Conservation (phyloP, 2,888 invertebrate genomes). For the Agonopterix arenella region DNA sequence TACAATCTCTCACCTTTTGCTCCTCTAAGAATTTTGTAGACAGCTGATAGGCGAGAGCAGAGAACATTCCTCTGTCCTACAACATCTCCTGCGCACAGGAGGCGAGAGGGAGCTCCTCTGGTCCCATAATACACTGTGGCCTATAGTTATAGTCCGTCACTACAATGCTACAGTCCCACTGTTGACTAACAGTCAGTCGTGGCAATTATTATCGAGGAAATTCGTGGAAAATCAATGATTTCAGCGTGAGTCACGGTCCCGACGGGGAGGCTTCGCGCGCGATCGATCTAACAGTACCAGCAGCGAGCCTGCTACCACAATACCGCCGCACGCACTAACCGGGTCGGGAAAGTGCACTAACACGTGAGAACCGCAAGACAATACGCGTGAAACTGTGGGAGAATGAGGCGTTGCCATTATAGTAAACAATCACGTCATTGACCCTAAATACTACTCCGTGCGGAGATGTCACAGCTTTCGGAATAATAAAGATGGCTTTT, state of each 20-base stretch:
- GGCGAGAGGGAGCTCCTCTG: conserved; percentile 23
- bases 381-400: conserved; percentile 72
- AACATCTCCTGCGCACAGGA: conserved; percentile 37
- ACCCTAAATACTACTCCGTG: conserved; percentile 37
- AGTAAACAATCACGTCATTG: conserved; percentile 76
- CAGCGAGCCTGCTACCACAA: conserved; percentile 16
- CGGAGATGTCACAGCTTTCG: conserved; percentile 9
- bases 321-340: conserved; percentile 24
- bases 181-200: not conserved
- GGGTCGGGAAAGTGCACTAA: conserved; percentile 42
- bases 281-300: conserved; percentile 34
- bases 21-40: conserved; percentile 63
- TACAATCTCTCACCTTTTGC: conserved; percentile 42
- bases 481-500: conserved; percentile 9
- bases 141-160: not conserved
- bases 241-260: conserved; percentile 37
- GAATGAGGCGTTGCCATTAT: conserved; percentile 74
- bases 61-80: conserved; percentile 54
- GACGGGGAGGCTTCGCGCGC: conserved; percentile 15
- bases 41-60: conserved; percentile 59
- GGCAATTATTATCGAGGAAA: conserved; percentile 19
- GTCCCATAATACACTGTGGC: conserved; percentile 35
- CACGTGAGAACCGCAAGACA: conserved; percentile 66
- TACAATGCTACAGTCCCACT: not conserved
- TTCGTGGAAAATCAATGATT: conserved; percentile 37